Conservation (phyloP, 2,888 invertebrate species). For the Diplolepis rosae region DNA sequence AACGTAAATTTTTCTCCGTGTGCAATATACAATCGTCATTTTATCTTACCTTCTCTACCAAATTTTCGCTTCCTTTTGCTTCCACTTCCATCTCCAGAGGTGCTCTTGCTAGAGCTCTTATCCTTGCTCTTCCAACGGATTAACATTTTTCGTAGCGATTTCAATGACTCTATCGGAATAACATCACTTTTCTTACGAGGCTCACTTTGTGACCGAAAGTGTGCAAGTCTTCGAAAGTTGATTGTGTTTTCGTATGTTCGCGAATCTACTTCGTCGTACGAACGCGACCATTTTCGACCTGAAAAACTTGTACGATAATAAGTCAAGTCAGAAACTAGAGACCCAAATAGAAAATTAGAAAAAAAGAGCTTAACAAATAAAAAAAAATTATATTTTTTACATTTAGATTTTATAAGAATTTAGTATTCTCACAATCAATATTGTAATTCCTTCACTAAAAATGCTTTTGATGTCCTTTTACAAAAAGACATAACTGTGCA, state of each 20-base stretch:
- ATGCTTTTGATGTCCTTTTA: no score
- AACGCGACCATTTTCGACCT: slow-evolving; percentile 48
- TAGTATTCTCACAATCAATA: no score
- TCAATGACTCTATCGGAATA: slow-evolving; percentile 49
- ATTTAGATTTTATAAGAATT: no score
- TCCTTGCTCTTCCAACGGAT: slow-evolving; percentile 91
- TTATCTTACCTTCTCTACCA: slow-evolving; percentile 81
- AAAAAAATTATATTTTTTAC: background rate
- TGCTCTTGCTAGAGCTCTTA: slow-evolving; percentile 82
- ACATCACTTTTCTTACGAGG: slow-evolving; percentile 39
- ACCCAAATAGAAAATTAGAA: background rate
- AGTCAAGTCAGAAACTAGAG: background rate
- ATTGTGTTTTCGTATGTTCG: slow-evolving; percentile 31
- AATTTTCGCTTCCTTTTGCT: slow-evolving; percentile 88
- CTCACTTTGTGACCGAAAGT: slow-evolving; percentile 37
- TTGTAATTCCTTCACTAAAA: no score
- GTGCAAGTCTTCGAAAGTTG: slow-evolving; percentile 25
- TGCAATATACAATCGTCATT: background rate
- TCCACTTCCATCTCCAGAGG: slow-evolving; percentile 73
- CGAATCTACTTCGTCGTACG: slow-evolving; percentile 33
- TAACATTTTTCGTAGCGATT: slow-evolving; percentile 77
- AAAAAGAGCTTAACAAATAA: background rate
- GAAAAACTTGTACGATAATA: slow-evolving; percentile 17
- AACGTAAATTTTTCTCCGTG: background rate
- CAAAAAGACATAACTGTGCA: background rate